Conservation (phyloP, 2,113 vertebrate species). For the Ciconia boyciana region DNA sequence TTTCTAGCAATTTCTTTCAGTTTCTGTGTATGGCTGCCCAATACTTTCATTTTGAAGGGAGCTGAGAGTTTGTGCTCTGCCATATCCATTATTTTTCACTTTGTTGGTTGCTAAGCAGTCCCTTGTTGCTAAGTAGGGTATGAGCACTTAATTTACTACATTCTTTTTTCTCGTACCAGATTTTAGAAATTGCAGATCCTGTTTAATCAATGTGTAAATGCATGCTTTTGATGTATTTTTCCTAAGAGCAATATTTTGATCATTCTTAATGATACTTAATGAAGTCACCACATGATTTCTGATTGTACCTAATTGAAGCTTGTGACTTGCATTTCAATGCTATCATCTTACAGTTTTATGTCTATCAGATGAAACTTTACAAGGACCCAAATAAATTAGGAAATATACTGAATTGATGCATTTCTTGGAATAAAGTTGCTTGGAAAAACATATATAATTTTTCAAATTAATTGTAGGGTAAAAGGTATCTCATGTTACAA, state of each 20-base stretch:
- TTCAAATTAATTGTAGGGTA: slow-evolving; percentile 43
- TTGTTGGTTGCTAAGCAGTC: slow-evolving; percentile 83
- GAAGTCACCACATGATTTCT: slow-evolving; percentile 86
- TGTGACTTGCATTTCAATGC: slow-evolving; percentile 84
- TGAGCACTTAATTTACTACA: slow-evolving; percentile 82
- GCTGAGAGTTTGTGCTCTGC: slow-evolving; percentile 61
- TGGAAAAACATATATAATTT: slow-evolving; percentile 14
- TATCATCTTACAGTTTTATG: slow-evolving; percentile 76
- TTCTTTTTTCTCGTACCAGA: slow-evolving; percentile 78
- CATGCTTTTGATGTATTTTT: slow-evolving; percentile 86
- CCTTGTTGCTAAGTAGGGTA: slow-evolving; percentile 81
- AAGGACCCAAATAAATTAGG: slow-evolving; percentile 68
- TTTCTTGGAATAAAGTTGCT: slow-evolving; percentile 41
- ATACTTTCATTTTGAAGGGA: not conserved
- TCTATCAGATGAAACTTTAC: slow-evolving; percentile 73
- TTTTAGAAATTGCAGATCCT: slow-evolving; percentile 83
- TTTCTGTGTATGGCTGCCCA: slow-evolving; percentile 13
- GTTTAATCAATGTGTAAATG: slow-evolving; percentile 86
- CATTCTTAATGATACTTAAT: slow-evolving; percentile 88
- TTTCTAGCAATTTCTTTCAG: not conserved
- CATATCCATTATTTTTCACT: slow-evolving; percentile 73
- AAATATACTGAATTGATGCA: slow-evolving; percentile 51
- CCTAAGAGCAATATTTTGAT: slow-evolving; percentile 88
- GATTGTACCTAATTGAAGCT: slow-evolving; percentile 86
- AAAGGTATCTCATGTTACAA: not conserved